These are phyloP conservation scores for Andrena hattorfiana DNA, from an alignment of 2,888 invertebrate genomes.

Conservation along the genomic window DNA sequence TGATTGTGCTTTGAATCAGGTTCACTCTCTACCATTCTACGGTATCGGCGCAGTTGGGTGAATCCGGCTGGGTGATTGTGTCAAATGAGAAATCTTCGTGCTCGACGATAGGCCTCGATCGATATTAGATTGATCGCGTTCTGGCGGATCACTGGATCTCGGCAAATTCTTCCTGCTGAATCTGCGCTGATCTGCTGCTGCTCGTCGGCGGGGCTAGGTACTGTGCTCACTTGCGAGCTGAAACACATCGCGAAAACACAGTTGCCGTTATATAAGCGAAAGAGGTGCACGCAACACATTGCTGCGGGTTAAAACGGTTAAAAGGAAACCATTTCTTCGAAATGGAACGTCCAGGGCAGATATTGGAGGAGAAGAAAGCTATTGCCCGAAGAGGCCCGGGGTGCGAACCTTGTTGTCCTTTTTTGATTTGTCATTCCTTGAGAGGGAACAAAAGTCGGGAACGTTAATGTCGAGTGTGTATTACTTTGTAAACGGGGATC, in stretches of 20 bases:
- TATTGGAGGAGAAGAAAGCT: background rate
- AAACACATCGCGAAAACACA: slow-evolving; percentile 55
- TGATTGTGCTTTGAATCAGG: slow-evolving; percentile 91
- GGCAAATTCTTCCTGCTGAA: slow-evolving; percentile 83
- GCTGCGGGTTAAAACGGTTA: background rate
- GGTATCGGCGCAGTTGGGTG: slow-evolving; percentile 84
- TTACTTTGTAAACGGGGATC: too few relatives aligned
- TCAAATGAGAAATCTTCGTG: slow-evolving; percentile 72
- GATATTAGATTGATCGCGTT: slow-evolving; percentile 58
- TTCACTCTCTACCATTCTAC: slow-evolving; percentile 97
- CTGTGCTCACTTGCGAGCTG: slow-evolving; percentile 84
- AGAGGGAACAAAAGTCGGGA: too few relatives aligned
- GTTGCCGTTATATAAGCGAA: background rate
- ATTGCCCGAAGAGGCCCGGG: too few relatives aligned
- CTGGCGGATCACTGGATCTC: slow-evolving; percentile 64
- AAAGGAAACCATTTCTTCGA: background rate
- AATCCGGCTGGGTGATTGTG: slow-evolving; percentile 79
- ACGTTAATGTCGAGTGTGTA: too few relatives aligned
- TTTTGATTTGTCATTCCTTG: too few relatives aligned
- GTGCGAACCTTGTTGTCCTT: too few relatives aligned
- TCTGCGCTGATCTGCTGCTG: slow-evolving; percentile 84
- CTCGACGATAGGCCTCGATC: slow-evolving; percentile 64
- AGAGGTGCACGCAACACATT: background rate
- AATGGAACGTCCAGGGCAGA: background rate
- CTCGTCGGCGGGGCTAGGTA: slow-evolving; percentile 83